Evolutionary conservation across 2,888 invertebrate species (phyloP).

Genomic region (Sphinx pinastri): DNA sequence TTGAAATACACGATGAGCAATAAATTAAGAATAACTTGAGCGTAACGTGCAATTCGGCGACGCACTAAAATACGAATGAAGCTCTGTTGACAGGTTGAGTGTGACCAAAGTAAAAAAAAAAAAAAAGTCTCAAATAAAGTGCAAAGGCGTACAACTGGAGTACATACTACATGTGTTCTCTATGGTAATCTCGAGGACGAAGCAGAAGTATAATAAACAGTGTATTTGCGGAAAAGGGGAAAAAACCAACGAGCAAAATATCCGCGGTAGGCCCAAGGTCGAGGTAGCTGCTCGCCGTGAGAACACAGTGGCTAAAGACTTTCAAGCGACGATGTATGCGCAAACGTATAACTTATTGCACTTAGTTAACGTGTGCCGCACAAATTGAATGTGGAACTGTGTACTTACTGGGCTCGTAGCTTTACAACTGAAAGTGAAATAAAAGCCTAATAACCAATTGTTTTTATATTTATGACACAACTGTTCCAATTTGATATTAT

Average conservation of each 20-base stretch:
- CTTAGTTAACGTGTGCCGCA: constrained; percentile 34
- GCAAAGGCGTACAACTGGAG: no score
- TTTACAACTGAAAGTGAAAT: background rate
- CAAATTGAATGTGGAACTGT: background rate
- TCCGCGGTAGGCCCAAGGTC: constrained; percentile 75
- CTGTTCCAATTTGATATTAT: constrained; percentile 2
- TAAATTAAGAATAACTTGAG: no score
- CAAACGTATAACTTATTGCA: constrained; percentile 50
- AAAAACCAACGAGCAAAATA: constrained; percentile 71
- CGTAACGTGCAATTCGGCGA: no score
- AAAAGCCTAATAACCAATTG: constrained; percentile 5
- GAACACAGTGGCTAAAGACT: constrained; percentile 60
- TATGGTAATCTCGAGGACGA: no score
- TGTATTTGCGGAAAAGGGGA: constrained; percentile 72
- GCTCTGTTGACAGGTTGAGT: no score
- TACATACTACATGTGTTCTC: no score
- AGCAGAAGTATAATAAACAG: no score
- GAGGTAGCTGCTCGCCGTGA: constrained; percentile 75
- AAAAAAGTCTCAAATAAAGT: no score
- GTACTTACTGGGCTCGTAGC: background rate
- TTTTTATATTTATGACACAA: background rate
- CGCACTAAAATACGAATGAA: no score
- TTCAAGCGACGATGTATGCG: constrained; percentile 64
- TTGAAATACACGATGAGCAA: no score
- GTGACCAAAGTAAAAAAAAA: no score